Evolutionary conservation across 2,888 invertebrate genomes (phyloP), one percentile per base, ranked within the genome.

Genomic region (Drosophila mettleri): DNA sequence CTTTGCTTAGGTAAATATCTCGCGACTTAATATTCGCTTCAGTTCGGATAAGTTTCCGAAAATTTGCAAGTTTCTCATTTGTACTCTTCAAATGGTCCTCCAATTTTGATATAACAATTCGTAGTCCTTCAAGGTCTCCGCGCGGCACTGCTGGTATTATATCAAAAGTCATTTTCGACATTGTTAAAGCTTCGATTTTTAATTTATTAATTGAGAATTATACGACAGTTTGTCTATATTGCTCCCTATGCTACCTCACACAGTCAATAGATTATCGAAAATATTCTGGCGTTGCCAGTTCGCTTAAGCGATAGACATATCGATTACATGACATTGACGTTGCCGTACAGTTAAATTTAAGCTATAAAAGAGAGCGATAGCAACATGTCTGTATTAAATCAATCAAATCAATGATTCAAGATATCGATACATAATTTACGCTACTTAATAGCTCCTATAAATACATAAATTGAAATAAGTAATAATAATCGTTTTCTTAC

Each of bases 51-150:
- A 38, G 20, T 7, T 52, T 49, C 27, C 64, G 27, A 9, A 61
- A 20, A 34, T 29, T 64, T 0, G 27, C 69, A n/a, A 75, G 52
- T 7, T 59, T 64, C 1, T 41, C 74, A 41, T 78, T 75, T 4
- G 60, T 74, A 6, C 7, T 8, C n/a, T 10, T 53, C 10, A 75
- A 29, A 9, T 64, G 69, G 0, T 31, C 16, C n/a, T 54, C 57
- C 16, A 69, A 24, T 3, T 51, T 68, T 1, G 10, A 3, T 38
- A 63, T 60, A 10, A 57, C 27, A 1, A 0, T 1, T 45, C 31
- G 41, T 5, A 74, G 52, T 6, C 31, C n/a, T 7, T 3, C 0
- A 2, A 20, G 10, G 14, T 49, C 41, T 0, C 20, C 20, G 33
- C 18, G 16, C 1, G 67, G 18, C 3, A 14, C 34, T 5, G 52